Percentiles rank a stretch among this genome's conserved stretches.
Evolutionary conservation across 2,888 invertebrate genomes (phyloP).

Genomic region (Torymus aiolomorphi): DNA sequence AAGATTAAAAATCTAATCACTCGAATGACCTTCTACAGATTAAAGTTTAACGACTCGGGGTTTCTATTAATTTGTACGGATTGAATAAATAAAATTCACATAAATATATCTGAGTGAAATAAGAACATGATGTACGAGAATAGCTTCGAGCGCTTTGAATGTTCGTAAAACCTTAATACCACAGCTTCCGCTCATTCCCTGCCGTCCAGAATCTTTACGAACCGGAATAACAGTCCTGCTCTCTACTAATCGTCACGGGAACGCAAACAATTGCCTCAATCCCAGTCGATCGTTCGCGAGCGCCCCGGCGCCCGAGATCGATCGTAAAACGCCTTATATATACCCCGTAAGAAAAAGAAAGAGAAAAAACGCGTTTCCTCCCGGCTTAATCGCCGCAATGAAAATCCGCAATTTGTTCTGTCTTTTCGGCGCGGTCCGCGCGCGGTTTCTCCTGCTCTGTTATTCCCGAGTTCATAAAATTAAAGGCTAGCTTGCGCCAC

Average conservation of each 20-base stretch:
- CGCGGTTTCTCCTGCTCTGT: neutral
- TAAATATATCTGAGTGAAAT: no score
- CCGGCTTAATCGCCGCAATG: neutral
- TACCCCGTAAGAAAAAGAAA: no score
- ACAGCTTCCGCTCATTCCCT: neutral
- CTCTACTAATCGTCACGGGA: no score
- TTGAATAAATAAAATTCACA: no score
- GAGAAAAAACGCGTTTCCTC: no score
- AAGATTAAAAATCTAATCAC: no score
- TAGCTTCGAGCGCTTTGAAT: neutral
- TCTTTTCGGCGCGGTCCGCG: neutral
- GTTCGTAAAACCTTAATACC: neutral
- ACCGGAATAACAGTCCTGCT: neutral
- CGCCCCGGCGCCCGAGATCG: no score
- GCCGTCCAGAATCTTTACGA: conserved; percentile 15
- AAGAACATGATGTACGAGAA: no score
- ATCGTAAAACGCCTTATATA: no score
- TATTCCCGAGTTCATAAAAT: conserved; percentile 41
- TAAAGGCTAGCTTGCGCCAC: conserved; percentile 1
- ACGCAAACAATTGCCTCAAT: conserved; percentile 19
- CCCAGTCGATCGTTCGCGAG: neutral
- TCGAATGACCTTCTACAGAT: no score
- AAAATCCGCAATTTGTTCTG: conserved; percentile 31
- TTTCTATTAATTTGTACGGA: no score
- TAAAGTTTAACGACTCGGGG: no score